Percentiles rank a stretch among this genome's conserved stretches.
Conservation (phyloP, 1,140 invertebrate species). For the Zelostemma sp. region DNA sequence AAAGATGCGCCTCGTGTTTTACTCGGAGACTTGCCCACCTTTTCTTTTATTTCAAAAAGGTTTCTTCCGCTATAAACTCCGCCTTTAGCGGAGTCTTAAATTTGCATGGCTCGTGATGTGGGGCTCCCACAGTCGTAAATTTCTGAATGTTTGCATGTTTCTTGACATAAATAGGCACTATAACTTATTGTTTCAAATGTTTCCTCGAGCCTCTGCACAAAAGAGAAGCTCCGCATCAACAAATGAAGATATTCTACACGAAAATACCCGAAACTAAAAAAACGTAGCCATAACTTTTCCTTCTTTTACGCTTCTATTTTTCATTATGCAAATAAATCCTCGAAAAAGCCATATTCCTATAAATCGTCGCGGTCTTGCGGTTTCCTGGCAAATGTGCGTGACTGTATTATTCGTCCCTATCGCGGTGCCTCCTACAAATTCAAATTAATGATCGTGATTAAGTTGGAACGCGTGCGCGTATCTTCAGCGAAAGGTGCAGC, state of each 20-base stretch:
- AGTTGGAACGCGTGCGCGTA: conserved; percentile 14
- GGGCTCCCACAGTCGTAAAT: conserved; percentile 1
- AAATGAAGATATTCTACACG: too few species aligned
- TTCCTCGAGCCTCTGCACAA: too few species aligned
- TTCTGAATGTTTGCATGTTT: not conserved
- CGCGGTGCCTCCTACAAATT: conserved; percentile 5
- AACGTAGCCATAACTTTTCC: too few species aligned
- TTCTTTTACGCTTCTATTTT: too few species aligned
- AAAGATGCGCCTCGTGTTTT: not conserved
- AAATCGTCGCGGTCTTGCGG: not conserved
- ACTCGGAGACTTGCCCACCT: not conserved
- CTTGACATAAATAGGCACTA: not conserved
- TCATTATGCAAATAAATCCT: too few species aligned
- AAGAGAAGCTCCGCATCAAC: too few species aligned
- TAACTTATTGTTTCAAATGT: not conserved
- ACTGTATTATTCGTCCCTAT: not conserved
- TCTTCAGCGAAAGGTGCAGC: conserved; percentile 16
- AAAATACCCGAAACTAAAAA: too few species aligned
- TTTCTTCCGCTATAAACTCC: not conserved
- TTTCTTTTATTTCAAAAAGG: not conserved
- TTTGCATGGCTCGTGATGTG: not conserved
- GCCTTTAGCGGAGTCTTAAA: not conserved
- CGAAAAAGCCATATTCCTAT: too few species aligned
- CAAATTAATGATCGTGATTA: conserved; percentile 23
- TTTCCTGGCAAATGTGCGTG: not conserved